These are phyloP conservation scores for Galendromus occidentalis DNA, from an alignment of 1,140 invertebrate species.

Conservation along the genomic window DNA sequence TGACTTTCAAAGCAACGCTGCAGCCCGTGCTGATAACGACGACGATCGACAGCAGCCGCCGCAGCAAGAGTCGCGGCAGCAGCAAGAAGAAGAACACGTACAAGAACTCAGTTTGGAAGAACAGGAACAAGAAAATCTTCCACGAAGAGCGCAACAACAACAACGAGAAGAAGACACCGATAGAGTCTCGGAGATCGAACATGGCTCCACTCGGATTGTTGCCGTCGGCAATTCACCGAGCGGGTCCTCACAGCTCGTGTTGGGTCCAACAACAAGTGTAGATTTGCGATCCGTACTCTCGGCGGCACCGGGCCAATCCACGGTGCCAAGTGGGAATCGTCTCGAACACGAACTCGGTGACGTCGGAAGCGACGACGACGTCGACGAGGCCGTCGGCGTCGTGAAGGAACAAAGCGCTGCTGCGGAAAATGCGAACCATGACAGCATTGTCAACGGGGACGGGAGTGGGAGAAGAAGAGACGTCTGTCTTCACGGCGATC, in stretches of 20 bases:
- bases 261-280: not conserved
- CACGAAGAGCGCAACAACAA: not conserved
- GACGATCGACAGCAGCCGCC: not conserved
- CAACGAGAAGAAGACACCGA: not conserved
- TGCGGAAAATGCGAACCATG: not conserved
- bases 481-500: not conserved
- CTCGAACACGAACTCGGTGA: too few species aligned
- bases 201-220: not conserved
- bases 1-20: too few species aligned
- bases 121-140: too few species aligned
- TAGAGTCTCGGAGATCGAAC: not conserved
- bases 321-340: too few species aligned
- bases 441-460: not conserved
- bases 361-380: too few species aligned
- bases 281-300: not conserved
- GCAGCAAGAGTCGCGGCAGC: not conserved
- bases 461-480: not conserved
- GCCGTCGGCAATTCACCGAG: not conserved
- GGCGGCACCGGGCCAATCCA: too few species aligned
- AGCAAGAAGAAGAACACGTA: not conserved
- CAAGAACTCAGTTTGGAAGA: not conserved
- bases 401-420: too few species aligned
- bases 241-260: not conserved
- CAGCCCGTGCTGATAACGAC: not conserved
- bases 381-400: too few species aligned